These are phyloP conservation scores for Xiphophorus birchmanni DNA, from an alignment of 2,797 vertebrate genomes.

Conservation along the genomic window DNA sequence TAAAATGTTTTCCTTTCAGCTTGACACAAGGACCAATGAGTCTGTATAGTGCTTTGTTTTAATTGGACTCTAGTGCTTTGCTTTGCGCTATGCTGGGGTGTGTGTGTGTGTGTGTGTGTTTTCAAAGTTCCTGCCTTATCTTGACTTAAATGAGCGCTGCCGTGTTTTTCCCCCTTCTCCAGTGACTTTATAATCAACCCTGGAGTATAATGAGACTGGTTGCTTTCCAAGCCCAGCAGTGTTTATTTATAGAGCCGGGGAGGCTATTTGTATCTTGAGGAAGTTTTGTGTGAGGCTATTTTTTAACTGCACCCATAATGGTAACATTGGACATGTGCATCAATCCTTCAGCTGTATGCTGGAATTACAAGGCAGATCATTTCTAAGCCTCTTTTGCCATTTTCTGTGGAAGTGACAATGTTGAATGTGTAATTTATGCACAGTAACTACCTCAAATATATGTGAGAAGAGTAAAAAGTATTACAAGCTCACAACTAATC, in stretches of 20 bases:
- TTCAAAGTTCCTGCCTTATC: slow-evolving; percentile 20
- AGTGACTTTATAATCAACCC: slow-evolving; percentile 47
- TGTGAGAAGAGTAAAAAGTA: neutral
- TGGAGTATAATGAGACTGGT: slow-evolving; percentile 54
- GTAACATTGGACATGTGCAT: slow-evolving; percentile 15
- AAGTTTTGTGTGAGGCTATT: slow-evolving; percentile 67
- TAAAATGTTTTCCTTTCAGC: slow-evolving; percentile 13
- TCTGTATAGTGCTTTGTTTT: slow-evolving; percentile 17
- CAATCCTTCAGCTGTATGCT: slow-evolving; percentile 11
- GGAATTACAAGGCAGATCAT: slow-evolving; percentile 4
- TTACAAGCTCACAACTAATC: neutral
- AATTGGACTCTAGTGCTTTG: slow-evolving; percentile 12
- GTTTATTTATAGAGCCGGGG: slow-evolving; percentile 78
- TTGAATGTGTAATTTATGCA: neutral
- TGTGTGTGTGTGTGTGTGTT: neutral
- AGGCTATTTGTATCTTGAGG: slow-evolving; percentile 74
- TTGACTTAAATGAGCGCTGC: slow-evolving; percentile 16
- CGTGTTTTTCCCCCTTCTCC: slow-evolving; percentile 37
- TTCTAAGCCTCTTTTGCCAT: neutral
- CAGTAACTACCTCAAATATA: neutral
- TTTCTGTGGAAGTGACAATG: neutral
- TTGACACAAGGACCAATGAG: slow-evolving; percentile 10
- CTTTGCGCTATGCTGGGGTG: neutral
- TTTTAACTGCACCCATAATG: slow-evolving; percentile 50
- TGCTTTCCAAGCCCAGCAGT: slow-evolving; percentile 62